Conservation (phyloP, 2,888 invertebrate genomes). For the Cryptops parisi region DNA sequence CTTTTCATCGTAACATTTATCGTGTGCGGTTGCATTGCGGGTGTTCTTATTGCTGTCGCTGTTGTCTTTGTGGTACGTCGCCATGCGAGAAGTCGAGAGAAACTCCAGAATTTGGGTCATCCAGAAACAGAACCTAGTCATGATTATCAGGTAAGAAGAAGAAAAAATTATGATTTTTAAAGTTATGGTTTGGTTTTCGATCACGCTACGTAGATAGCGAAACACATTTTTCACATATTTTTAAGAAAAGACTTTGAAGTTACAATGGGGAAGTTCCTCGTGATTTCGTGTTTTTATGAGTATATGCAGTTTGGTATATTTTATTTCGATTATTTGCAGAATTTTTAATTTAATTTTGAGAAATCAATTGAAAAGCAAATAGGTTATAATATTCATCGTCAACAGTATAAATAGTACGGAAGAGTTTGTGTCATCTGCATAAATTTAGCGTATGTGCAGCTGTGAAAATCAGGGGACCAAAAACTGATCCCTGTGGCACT, state of each 20-base stretch:
- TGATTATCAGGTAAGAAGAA: slow-evolving; percentile 61
- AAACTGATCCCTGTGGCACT: too few species aligned
- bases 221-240: background rate
- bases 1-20: slow-evolving; percentile 41
- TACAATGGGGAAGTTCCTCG: background rate
- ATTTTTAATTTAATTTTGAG: too few species aligned
- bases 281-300: too few species aligned
- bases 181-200: background rate
- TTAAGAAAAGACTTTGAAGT: background rate
- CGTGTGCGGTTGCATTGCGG: slow-evolving; percentile 48
- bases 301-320: too few species aligned
- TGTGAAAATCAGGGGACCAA: too few species aligned
- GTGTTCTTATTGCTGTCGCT: slow-evolving; percentile 44
- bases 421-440: too few species aligned
- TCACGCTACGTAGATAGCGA: background rate
- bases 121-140: slow-evolving; percentile 73
- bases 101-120: slow-evolving; percentile 55
- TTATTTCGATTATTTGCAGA: too few species aligned
- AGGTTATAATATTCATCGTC: too few species aligned
- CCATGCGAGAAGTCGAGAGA: slow-evolving; percentile 60
- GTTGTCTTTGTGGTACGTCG: slow-evolving; percentile 54
- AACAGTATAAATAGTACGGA: too few species aligned
- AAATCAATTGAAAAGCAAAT: too few species aligned
- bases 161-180: slow-evolving; percentile 3
- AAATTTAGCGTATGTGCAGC: too few species aligned